Conservation (phyloP, 2,113 vertebrate genomes). For the Tragelaphus imberbis region DNA sequence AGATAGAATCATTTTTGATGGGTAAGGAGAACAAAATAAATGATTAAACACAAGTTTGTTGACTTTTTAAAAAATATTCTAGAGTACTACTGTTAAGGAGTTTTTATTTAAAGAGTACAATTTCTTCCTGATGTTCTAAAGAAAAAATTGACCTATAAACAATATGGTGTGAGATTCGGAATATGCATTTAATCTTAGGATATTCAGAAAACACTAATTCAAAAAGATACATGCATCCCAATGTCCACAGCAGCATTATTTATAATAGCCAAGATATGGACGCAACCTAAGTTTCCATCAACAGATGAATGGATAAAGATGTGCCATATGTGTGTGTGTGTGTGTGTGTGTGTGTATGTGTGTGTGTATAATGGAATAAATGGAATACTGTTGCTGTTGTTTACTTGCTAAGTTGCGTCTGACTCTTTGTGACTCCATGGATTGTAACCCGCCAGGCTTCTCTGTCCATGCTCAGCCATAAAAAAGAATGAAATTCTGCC, state of each 20-base stretch:
- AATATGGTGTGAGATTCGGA: background rate
- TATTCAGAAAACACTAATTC: background rate
- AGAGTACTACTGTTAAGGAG: background rate
- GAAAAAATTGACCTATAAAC: background rate
- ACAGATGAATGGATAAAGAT: background rate
- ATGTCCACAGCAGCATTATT: background rate
- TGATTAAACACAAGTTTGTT: background rate
- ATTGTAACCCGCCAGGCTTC: background rate
- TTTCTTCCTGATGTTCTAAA: background rate
- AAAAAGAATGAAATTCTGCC: background rate
- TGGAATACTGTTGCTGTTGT: background rate
- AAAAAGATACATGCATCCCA: background rate
- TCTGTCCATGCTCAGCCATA: background rate
- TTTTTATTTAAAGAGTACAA: background rate
- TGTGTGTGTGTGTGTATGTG: background rate
- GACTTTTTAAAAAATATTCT: background rate
- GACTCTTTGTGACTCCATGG: background rate
- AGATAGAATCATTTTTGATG: background rate
- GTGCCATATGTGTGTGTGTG: background rate
- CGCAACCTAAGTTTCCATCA: background rate
- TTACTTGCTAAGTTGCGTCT: background rate
- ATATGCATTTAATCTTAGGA: background rate
- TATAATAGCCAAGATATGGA: background rate
- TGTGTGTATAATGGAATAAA: background rate
- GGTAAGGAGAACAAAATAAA: background rate